Evolutionary conservation across 2,888 invertebrate genomes (phyloP).

Genomic region (Pheosia gnoma): DNA sequence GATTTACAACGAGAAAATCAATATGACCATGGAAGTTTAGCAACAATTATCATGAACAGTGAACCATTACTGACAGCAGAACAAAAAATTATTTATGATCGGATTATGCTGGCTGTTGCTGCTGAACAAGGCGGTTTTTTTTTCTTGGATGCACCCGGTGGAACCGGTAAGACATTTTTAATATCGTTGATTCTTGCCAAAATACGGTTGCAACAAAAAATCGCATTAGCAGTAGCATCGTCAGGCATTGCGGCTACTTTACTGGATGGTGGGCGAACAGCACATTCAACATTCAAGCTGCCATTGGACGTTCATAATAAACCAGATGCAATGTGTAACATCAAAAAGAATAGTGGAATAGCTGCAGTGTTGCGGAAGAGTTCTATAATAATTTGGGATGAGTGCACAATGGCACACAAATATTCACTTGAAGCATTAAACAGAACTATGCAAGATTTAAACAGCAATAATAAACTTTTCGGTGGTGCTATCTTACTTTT

Average conservation of each 20-base stretch:
- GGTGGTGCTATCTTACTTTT: slow-evolving; percentile 19
- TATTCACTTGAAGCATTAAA: slow-evolving; percentile 20
- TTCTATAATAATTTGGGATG: slow-evolving; percentile 30
- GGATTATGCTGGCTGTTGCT: slow-evolving; percentile 35
- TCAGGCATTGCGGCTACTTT: slow-evolving; percentile 27
- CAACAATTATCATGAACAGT: slow-evolving; percentile 29
- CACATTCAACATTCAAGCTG: slow-evolving; percentile 31
- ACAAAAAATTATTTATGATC: slow-evolving; percentile 23
- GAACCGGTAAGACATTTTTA: slow-evolving; percentile 30
- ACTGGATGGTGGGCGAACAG: slow-evolving; percentile 26
- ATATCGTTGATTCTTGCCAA: slow-evolving; percentile 26
- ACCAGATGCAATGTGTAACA: slow-evolving; percentile 31
- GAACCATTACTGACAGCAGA: slow-evolving; percentile 26
- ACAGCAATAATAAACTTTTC: slow-evolving; percentile 24
- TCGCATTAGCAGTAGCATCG: slow-evolving; percentile 27
- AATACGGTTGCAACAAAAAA: slow-evolving; percentile 22
- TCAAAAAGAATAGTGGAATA: slow-evolving; percentile 29
- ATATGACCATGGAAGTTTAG: slow-evolving; percentile 28
- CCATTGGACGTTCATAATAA: slow-evolving; percentile 30
- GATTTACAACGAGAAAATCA: slow-evolving; percentile 28
- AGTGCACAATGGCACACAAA: slow-evolving; percentile 29
- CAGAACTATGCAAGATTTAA: slow-evolving; percentile 30
- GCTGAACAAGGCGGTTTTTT: slow-evolving; percentile 30
- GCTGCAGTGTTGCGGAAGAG: slow-evolving; percentile 25
- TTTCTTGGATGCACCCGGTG: slow-evolving; percentile 2